Base-by-base conservation (phyloP, 2,797 vertebrate genomes). In the Melanotaenia nigrans region DNA sequence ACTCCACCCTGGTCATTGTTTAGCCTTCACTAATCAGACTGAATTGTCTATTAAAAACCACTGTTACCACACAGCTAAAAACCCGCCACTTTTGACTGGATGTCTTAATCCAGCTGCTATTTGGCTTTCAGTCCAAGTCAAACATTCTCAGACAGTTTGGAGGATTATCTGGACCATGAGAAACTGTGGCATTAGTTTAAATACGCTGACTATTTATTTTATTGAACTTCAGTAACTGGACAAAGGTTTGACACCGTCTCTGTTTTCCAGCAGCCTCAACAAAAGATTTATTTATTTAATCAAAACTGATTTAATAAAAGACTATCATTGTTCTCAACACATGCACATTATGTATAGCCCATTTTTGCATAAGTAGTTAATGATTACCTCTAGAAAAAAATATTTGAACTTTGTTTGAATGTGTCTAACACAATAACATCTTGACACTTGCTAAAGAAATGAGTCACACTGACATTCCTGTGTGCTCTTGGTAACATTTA, bases 1-100 rank as follows among this genome's bases (percentile, higher is more conserved):
- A 76, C 83, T 76, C 68, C 81, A 81, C 82, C 78, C 71, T 66
- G 73, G 25, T 81, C 45, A 90, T 92, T 91, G 89, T 92, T 86
- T 77, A 57, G 79, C 61, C 76, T 83, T 68, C 25, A 74, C 83
- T 88, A 89, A 90, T 89, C 84, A 88, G 83, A 88, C 76, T 77
- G 61, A 84, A 66, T 72, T 33, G 79, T 77, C 77, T 58, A 73
- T 81, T 72, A 83, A 74, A 84, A 85, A 81, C 81, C 59, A 72
- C 58, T 59, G 68, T 77, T 84, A 87, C 69, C 61, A 79, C 75
- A 65, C 45, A 66, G 33, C 55, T 55, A 61, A 74, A 79, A 83
- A 83, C 55, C 64, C 68, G 81, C 80, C 70, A 79, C 65, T 78
- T 87, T 71, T 73, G 79, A 53, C 36, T 65, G 65, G 59, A 75